Percentiles rank a stretch among this genome's conserved stretches.
These are phyloP conservation scores for Gulo gulo DNA, from an alignment of 2,113 vertebrate genomes.

Conservation along the genomic window DNA sequence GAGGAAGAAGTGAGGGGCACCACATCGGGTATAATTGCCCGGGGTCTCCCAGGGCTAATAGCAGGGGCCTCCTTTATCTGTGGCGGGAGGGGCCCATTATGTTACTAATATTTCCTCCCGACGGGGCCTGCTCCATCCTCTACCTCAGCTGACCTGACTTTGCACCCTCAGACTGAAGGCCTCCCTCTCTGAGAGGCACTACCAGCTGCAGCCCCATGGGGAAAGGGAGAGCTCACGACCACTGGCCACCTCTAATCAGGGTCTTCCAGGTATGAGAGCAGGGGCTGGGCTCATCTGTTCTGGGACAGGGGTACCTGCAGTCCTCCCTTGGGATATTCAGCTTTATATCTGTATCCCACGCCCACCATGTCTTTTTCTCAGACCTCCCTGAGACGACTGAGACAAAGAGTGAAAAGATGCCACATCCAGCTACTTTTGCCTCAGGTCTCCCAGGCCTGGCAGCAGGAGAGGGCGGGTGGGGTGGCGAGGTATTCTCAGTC, in stretches of 20 bases:
- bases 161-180: neutral
- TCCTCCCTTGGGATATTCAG: too few species aligned
- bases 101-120: neutral
- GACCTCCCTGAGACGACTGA: neutral
- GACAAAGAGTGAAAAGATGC: neutral
- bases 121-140: neutral
- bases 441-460: neutral
- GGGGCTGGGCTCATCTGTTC: neutral
- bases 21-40: neutral
- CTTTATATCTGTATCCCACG: neutral
- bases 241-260: neutral
- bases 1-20: neutral
- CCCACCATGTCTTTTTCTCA: neutral
- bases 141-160: neutral
- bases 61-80: neutral
- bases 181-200: neutral
- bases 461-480: neutral
- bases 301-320: neutral
- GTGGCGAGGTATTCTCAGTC: too few species aligned
- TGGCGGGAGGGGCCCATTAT: neutral
- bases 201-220: neutral
- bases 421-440: neutral
- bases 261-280: neutral
- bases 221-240: neutral
- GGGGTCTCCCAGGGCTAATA: neutral